Conservation (phyloP, 2,113 vertebrate species). For the Ammodytes marinus region DNA sequence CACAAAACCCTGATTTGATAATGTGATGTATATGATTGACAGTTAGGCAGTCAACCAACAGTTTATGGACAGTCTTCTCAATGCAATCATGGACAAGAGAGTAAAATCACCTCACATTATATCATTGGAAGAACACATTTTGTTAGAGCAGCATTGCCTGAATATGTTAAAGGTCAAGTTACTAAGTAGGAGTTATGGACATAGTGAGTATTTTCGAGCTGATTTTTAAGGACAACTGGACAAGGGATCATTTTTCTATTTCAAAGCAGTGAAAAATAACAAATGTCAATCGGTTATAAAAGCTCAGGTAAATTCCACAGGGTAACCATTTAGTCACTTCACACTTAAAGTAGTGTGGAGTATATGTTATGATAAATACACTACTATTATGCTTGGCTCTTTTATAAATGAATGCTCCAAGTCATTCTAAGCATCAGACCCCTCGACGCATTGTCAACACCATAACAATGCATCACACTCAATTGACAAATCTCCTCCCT, state of each 20-base stretch:
- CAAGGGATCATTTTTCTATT: not conserved
- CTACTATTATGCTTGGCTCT: not conserved
- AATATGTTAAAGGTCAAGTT: not conserved
- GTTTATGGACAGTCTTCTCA: not conserved
- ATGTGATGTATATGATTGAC: conserved; percentile 4
- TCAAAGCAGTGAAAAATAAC: not conserved
- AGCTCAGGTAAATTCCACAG: not conserved
- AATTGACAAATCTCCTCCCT: not conserved
- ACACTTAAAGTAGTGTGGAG: not conserved
- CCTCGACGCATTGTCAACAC: not conserved
- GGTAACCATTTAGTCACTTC: not conserved
- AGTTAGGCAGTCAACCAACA: not conserved
- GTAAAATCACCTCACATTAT: not conserved
- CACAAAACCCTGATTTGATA: not conserved
- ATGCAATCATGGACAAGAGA: not conserved
- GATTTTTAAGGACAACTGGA: not conserved
- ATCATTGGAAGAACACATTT: not conserved
- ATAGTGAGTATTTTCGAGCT: not conserved
- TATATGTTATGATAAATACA: not conserved
- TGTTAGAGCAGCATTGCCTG: not conserved
- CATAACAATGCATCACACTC: not conserved
- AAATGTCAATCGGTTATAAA: not conserved
- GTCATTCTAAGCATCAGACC: not conserved
- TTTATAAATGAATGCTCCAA: not conserved
- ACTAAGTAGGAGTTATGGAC: not conserved